Evolutionary conservation across 2,113 vertebrate genomes (phyloP), one percentile per base, ranked within the genome.

Genomic region (Oncorhynchus tshawytscha): DNA sequence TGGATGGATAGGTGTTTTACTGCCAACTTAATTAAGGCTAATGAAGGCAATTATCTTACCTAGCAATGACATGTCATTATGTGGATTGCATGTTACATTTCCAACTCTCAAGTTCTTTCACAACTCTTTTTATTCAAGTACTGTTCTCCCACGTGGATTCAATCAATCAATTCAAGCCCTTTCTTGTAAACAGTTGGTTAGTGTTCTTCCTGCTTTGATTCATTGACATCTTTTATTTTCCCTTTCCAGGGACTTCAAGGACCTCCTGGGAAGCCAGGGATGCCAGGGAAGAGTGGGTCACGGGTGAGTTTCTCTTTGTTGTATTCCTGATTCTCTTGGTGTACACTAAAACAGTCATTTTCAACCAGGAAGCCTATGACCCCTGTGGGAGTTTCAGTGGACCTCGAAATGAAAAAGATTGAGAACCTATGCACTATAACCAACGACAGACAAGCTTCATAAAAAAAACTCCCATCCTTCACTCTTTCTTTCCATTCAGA

Each of bases 211-310:
- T 22, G 59, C n/a, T 81, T 77, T 67, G 67, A 66, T 69, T 83
- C 64, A 18, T 16, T 86, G 13, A 74, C 77, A 45, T 81, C 27
- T 81, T 69, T 77, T 75, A 79, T 20, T 81, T 75, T 15, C 81
- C 67, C 57, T 27, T 84, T 84, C 71, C 60, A 99, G 97, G 97
- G 97, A 75, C 92, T 93, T 75, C 92, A 92, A 78, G 97, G 97
- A 80, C 91, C 95, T 77, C 94, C 95, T 0, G 97, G 97, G 34
- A 93, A 96, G 78, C 94, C 94, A 88, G 97, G 97, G 87, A 92
- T 93, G 81, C 93, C 92, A 11, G 97, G 97, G 68, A 94, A 95
- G 87, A 94, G 95, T 88, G 97, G 97, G 0, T 94, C 96, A 34
- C 87, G 95, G 92, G 97, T 99, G 92, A 96, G 97, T 93, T 78